Conservation (phyloP, 1,140 invertebrate species). For the Drosophila parabipectinata region DNA sequence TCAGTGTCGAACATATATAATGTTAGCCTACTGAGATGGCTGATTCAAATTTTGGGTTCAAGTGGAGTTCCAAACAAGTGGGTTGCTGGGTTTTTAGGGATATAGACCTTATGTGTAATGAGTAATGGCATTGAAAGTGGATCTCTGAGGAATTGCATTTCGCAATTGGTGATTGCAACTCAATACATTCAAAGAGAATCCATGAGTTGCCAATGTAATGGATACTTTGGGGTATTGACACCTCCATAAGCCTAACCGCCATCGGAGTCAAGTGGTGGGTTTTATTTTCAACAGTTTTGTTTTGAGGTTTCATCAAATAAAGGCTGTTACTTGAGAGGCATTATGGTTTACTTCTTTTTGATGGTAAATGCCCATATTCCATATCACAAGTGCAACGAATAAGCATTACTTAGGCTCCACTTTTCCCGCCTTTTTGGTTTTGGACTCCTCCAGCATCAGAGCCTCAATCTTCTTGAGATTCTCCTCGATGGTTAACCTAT, state of each 20-base stretch:
- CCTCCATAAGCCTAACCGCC: conserved; percentile 17
- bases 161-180: conserved; percentile 36
- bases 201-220: conserved; percentile 27
- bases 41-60: no score
- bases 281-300: conserved; percentile 27
- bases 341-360: no score
- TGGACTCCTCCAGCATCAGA: conserved; percentile 36
- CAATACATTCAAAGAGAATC: conserved; percentile 38
- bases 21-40: no score
- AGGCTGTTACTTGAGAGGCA: not conserved
- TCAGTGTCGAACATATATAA: not conserved
- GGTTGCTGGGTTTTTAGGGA: not conserved
- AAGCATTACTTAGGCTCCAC: not conserved
- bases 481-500: conserved; percentile 26
- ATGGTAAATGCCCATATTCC: no score
- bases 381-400: not conserved
- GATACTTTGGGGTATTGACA: conserved; percentile 33
- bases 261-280: conserved; percentile 19
- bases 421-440: conserved; percentile 2
- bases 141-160: conserved; percentile 45
- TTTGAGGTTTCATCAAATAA: conserved; percentile 33
- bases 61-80: not conserved
- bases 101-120: conserved; percentile 10
- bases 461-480: conserved; percentile 61
- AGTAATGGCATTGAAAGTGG: conserved; percentile 66